These are phyloP conservation scores for Pelecanus crispus DNA, from an alignment of 2,113 vertebrate genomes.

Conservation along the genomic window DNA sequence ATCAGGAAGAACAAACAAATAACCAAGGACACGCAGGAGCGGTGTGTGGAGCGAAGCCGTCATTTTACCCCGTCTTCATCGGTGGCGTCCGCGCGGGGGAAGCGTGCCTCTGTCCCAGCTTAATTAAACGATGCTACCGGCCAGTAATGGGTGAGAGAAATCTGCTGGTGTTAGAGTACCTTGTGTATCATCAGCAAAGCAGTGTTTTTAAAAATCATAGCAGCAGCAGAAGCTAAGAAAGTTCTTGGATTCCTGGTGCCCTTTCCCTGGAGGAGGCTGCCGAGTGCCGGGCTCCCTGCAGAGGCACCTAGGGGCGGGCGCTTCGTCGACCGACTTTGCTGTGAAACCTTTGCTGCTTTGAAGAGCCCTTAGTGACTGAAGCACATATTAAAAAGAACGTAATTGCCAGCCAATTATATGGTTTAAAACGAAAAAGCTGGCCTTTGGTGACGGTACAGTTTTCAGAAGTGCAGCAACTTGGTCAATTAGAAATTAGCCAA, in stretches of 20 bases:
- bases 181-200: not conserved
- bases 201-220: not conserved
- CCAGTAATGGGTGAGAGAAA: not conserved
- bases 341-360: not conserved
- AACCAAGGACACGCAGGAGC: not conserved
- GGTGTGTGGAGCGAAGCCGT: fast-evolving
- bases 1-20: not conserved
- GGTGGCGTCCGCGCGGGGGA: not conserved
- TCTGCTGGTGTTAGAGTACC: not conserved
- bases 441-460: not conserved
- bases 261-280: not conserved
- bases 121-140: not conserved
- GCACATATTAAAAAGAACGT: not conserved
- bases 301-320: not conserved
- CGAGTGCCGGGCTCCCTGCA: not conserved
- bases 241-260: not conserved
- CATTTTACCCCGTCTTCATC: not conserved
- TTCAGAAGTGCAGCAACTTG: not conserved
- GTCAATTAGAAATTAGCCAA: not conserved
- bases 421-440: not conserved
- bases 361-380: not conserved
- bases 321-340: not conserved
- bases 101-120: fast-evolving
- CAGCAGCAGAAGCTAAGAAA: not conserved
- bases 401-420: not conserved